Evolutionary conservation across 2,888 invertebrate species (phyloP).

Genomic region (Xestia ashworthii): DNA sequence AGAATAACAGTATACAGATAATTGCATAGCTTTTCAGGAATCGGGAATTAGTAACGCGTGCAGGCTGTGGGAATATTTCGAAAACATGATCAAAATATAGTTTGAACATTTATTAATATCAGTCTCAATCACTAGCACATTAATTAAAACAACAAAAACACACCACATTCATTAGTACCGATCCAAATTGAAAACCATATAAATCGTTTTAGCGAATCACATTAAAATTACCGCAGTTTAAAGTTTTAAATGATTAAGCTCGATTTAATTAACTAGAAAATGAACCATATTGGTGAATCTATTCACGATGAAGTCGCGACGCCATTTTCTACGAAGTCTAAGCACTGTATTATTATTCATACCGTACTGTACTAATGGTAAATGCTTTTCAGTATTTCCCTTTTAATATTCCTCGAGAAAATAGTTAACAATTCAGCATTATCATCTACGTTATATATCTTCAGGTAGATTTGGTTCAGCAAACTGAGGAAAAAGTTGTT

Average conservation of each 20-base stretch:
- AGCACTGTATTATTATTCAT: conserved; percentile 40
- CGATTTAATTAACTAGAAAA: not conserved
- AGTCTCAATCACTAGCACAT: too few relatives aligned
- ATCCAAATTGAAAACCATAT: not conserved
- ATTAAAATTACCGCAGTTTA: not conserved
- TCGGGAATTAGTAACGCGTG: too few relatives aligned
- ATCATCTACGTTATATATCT: not conserved
- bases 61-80: not conserved
- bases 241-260: conserved; percentile 3
- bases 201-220: not conserved
- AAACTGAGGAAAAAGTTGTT: not conserved
- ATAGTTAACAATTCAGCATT: conserved; percentile 42
- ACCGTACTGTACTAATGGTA: conserved; percentile 16
- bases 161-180: not conserved
- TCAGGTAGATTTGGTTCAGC: not conserved
- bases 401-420: not conserved
- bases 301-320: conserved; percentile 1
- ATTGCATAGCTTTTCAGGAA: not conserved
- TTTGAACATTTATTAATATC: not conserved
- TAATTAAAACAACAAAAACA: too few relatives aligned
- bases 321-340: conserved; percentile 36
- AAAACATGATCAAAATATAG: not conserved
- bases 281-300: not conserved
- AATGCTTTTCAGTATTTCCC: conserved; percentile 11
- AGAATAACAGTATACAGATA: not conserved